Conservation (phyloP, 2,113 vertebrate species). For the Notarius quadriscutis region DNA sequence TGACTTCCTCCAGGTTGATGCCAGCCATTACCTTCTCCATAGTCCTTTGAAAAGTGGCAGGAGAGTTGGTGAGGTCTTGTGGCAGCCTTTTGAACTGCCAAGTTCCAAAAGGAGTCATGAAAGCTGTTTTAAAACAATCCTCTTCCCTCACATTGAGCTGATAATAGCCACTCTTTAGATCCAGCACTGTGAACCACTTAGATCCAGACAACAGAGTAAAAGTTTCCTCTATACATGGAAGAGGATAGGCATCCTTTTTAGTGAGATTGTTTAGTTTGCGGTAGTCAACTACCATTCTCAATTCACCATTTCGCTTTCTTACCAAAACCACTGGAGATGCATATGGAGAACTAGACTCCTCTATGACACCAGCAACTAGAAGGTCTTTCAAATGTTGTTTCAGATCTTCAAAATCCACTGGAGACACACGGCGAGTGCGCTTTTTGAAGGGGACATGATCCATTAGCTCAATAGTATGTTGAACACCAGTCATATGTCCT, state of each 20-base stretch:
- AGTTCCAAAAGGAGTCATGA: slow-evolving; percentile 44
- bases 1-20: slow-evolving; percentile 44
- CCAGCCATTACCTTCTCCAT: slow-evolving; percentile 51
- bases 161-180: slow-evolving; percentile 50
- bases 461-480: slow-evolving; percentile 21
- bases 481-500: slow-evolving; percentile 16
- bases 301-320: slow-evolving; percentile 28
- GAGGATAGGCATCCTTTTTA: slow-evolving; percentile 28
- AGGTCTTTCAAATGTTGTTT: slow-evolving; percentile 29
- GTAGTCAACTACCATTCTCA: slow-evolving; percentile 48
- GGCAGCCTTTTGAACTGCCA: slow-evolving; percentile 44
- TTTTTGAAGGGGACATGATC: slow-evolving; percentile 43
- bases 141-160: background rate
- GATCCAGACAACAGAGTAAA: slow-evolving; percentile 49
- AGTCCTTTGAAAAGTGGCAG: slow-evolving; percentile 49
- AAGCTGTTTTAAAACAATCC: slow-evolving; percentile 38
- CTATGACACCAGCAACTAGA: slow-evolving; percentile 41
- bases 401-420: slow-evolving; percentile 46
- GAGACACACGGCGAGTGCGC: slow-evolving; percentile 32
- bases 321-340: slow-evolving; percentile 46
- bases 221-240: slow-evolving; percentile 28
- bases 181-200: slow-evolving; percentile 46
- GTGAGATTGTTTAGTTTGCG: slow-evolving; percentile 34
- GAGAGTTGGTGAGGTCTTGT: slow-evolving; percentile 34
- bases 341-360: slow-evolving; percentile 43